Evolutionary conservation across 1,140 invertebrate species (phyloP).

Genomic region (Eumeta japonica): DNA sequence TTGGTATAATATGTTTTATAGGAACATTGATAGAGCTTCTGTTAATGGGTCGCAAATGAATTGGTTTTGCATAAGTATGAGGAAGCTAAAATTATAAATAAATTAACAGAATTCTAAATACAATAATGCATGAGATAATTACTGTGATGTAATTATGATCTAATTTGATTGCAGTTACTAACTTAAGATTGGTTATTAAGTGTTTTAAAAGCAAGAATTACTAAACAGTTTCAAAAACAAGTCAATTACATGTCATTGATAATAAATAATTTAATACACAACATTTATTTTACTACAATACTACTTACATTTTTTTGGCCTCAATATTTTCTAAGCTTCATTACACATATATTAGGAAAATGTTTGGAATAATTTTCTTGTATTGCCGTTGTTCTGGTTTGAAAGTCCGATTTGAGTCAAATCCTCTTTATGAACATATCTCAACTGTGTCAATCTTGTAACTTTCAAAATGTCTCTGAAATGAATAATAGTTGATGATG

Average conservation of each 20-base stretch:
- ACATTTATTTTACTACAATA: constrained; percentile 48
- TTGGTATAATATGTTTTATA: constrained; percentile 93
- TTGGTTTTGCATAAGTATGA: constrained; percentile 18
- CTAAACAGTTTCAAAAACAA: too few species aligned
- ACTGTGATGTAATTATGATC: constrained; percentile 27
- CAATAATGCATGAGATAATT: background rate
- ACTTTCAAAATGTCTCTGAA: constrained; percentile 75
- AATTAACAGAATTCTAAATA: constrained; percentile 2
- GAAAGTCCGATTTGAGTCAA: constrained; percentile 89
- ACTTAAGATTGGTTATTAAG: too few species aligned
- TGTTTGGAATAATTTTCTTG: constrained; percentile 92
- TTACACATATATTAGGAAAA: constrained; percentile 88
- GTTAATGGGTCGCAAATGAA: constrained; percentile 26
- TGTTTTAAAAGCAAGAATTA: too few species aligned
- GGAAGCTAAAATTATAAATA: constrained; percentile 24
- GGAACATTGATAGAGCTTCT: constrained; percentile 62
- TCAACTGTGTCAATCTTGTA: constrained; percentile 90
- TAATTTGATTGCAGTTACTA: too few species aligned
- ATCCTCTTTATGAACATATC: constrained; percentile 94
- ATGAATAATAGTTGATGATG: constrained; percentile 9
- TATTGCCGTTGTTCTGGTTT: constrained; percentile 90
- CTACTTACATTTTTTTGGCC: constrained; percentile 53
- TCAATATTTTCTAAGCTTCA: constrained; percentile 82
- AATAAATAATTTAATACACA: too few species aligned
- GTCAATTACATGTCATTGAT: too few species aligned